A percentile compares a stretch with the other conserved stretches of the same genome.
phyloP scores from a whole-genome alignment of 2,888 invertebrate genomes.

The Lithosia quadra region DNA sequence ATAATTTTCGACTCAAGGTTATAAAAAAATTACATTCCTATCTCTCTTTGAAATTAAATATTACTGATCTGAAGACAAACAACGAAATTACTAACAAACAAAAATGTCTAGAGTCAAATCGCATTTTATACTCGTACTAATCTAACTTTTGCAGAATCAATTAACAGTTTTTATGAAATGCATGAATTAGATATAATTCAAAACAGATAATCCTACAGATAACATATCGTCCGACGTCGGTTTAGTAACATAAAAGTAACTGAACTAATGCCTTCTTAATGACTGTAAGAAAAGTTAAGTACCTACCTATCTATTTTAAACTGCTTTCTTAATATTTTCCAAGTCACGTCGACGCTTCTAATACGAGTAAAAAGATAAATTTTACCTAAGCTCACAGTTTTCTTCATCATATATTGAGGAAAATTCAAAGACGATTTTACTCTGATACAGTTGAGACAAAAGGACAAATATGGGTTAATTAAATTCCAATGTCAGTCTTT shows the following conservation, averaged over 20 bases:
- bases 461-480: conserved; percentile 81
- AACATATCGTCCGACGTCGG: neutral
- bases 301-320: conserved; percentile 31
- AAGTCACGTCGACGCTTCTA: neutral
- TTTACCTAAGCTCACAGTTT: conserved; percentile 43
- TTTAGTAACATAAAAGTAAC: conserved; percentile 7
- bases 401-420: conserved; percentile 65
- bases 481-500: conserved; percentile 78
- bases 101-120: neutral
- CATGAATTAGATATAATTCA: neutral
- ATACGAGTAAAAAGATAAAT: neutral
- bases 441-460: conserved; percentile 66
- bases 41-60: neutral
- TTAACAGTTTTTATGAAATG: neutral
- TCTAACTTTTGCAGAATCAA: too few relatives aligned
- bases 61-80: neutral
- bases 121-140: too few relatives aligned
- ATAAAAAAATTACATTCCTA: too few relatives aligned
- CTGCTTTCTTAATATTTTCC: conserved; percentile 13
- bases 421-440: conserved; percentile 58
- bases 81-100: neutral
- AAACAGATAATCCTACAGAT: neutral
- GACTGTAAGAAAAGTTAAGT: conserved; percentile 27
- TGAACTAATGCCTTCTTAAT: conserved; percentile 31
- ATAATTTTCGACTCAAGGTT: too few relatives aligned